Evolutionary conservation across 1,140 invertebrate genomes (phyloP), one percentile per base, ranked within the genome.

Genomic region (Drosophila neocordata): DNA sequence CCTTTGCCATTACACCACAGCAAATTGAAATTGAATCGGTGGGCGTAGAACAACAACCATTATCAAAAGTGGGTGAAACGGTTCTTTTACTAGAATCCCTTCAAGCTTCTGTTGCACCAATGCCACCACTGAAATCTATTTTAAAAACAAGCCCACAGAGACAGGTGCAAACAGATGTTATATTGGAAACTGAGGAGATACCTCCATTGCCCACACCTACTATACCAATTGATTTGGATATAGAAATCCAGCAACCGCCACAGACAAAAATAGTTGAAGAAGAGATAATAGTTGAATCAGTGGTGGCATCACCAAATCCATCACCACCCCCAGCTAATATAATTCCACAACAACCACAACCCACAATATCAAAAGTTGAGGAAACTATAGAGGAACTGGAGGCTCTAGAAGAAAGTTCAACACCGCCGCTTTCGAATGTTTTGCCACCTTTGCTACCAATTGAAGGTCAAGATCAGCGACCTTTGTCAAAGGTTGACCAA

Each of bases 351-450:
- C 41, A 65, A 1, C n/a, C 35, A 18, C 4, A 41, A 44, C 15
- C n/a, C 15, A 18, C n/a, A 9, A 8, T 34, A 4, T 27, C 52
- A 9, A 31, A 34, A 35, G 44, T 24, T 0, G 70, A 73, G 0
- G 56, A 52, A 7, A 24, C 56, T 12, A 22, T 58, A n/a, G 71
- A 73, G 2, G 35, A 53, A 34, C 56, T 72, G 12, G 65, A 44
- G 12, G 60, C 70, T 13, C n/a, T 74, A 13, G 72, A 62, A 9
- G 64, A 60, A 1, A 67, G 56, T 1, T 70, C 72, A 7, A 57
- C 63, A 1, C 63, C 63, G 8, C 71, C 72, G 13, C 71, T 64
- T 15, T n/a, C 51, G 7, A 74, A 57, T 11, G 71, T 15, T 7
- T 48, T 48, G 41, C 41, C 63, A 5, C 6, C 27, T 4, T 31